Conservation (phyloP, 1,140 invertebrate genomes). For the Cotesia glomerata region DNA sequence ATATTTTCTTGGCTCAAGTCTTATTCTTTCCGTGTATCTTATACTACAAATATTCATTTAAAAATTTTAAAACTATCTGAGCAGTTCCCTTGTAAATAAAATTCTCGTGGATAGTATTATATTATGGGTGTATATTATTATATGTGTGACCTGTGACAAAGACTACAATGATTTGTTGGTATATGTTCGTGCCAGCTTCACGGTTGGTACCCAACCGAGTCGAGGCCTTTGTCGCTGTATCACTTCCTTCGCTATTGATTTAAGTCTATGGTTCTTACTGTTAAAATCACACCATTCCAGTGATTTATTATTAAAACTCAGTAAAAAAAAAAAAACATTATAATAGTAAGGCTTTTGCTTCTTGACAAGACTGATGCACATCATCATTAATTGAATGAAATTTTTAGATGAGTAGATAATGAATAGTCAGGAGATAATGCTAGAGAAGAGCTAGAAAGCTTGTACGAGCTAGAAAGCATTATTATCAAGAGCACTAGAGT, state of each 20-base stretch:
- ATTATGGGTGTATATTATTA: background rate
- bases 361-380: background rate
- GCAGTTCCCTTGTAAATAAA: background rate
- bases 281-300: background rate
- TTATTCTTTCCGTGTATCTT: no score
- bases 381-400: no score
- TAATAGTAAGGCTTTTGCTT: background rate
- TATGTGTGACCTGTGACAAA: constrained; percentile 2
- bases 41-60: background rate
- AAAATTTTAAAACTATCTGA: background rate
- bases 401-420: no score
- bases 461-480: no score
- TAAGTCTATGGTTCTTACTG: background rate
- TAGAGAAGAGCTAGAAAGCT: no score
- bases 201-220: constrained; percentile 58
- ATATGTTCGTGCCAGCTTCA: constrained; percentile 40
- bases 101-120: background rate
- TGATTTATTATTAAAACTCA: background rate
- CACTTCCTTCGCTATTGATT: constrained; percentile 10
- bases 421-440: no score
- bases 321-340: background rate
- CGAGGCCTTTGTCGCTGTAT: constrained; percentile 48
- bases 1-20: no score
- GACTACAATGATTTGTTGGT: constrained; percentile 11
- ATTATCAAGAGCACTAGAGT: background rate